Evolutionary conservation across 92 coral and sea anemone genomes (phyloP), one percentile per base, ranked within the genome.

Genomic region (Muricea muricata): DNA sequence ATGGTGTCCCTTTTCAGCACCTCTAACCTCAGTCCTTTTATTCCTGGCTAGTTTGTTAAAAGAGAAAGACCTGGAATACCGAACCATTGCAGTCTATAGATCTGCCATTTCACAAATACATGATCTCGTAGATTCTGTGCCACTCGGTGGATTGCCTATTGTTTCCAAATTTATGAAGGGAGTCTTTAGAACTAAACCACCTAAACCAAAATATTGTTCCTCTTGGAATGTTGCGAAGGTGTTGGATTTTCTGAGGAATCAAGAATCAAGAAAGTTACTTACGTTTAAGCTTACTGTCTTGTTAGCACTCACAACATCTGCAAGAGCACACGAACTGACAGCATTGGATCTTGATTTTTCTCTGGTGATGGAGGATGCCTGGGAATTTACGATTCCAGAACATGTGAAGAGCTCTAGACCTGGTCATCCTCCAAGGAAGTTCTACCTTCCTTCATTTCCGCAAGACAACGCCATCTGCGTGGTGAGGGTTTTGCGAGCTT

Each of bases 21-120:
- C 80, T 48, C 14, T 80, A 29, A 23, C 35, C 31, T 33, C 52
- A 1, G 61, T 63, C 32, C 76, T 81, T 11, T 17, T 15, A 13
- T 83, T 70, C 46, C 60, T 70, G 75, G 73, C 86, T 24, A 23
- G 67, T 6, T 40, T 52, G 29, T 37, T 54, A 26, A 39, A 39
- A 15, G 60, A 81, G 25, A 63, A 31, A 21, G 65, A 26, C 24
- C 78, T 81, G 17, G 90, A 80, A 40, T 80, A 81, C 63, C 32
- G 87, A 33, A 87, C 90, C 14, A 73, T 87, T 42, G 90, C 86
- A 23, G 41, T 87, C 39, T 87, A 87, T 46, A 81, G 61, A 58
- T 87, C 90, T 13, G 87, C 86, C 25, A 87, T 87, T 15, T 87
- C 87, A 1, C 90, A 87, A 79, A 58, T 83, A n/a, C 90, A 81